Evolutionary conservation across 2,888 invertebrate genomes (phyloP).

Genomic region (Disparrhopalites patrizii): DNA sequence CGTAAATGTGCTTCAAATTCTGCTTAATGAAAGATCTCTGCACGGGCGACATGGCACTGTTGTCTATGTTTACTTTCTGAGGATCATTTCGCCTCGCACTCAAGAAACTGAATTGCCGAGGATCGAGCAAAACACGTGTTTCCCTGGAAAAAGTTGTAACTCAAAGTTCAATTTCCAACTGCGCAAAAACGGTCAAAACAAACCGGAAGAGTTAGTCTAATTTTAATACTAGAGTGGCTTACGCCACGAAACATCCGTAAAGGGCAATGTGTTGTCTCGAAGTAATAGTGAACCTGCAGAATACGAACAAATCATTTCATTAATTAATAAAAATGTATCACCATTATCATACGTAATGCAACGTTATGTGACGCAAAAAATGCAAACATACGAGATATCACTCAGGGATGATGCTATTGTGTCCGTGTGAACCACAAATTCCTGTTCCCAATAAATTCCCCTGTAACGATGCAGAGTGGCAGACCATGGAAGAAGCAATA

Average conservation of each 20-base stretch:
- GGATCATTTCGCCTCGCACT: background rate
- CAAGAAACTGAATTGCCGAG: slow-evolving; percentile 20
- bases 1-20: slow-evolving; percentile 10
- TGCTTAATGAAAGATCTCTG: background rate
- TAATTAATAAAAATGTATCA: too few relatives aligned
- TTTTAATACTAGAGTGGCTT: background rate
- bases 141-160: slow-evolving; percentile 18
- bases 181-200: background rate
- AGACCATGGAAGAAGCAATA: too few relatives aligned
- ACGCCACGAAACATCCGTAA: slow-evolving; percentile 22
- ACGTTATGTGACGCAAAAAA: background rate
- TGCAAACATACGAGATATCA: slow-evolving; percentile 16
- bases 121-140: slow-evolving; percentile 8
- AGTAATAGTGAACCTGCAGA: slow-evolving; percentile 12
- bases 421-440: slow-evolving; percentile 16
- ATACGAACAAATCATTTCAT: background rate
- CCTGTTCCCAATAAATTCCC: slow-evolving; percentile 3
- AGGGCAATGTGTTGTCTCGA: slow-evolving; percentile 22
- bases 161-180: too few relatives aligned
- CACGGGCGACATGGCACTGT: slow-evolving; percentile 9
- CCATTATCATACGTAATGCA: too few relatives aligned
- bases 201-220: too few relatives aligned
- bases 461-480: background rate
- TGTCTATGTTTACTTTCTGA: background rate
- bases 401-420: slow-evolving; percentile 5